Evolutionary conservation across 2,888 invertebrate species (phyloP).

Genomic region (Augochlorella aurata): DNA sequence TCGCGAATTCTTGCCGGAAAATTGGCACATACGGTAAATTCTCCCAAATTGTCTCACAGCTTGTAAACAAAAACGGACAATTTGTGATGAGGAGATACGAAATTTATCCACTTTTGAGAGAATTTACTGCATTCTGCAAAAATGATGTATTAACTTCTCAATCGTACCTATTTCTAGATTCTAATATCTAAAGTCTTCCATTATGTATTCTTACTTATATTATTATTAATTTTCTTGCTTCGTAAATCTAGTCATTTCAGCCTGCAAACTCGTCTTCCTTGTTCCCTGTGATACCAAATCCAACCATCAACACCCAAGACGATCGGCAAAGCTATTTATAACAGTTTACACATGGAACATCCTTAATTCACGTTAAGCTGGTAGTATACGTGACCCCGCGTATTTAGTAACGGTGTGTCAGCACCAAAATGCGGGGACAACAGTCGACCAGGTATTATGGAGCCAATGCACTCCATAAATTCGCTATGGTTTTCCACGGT

Average conservation of each 20-base stretch:
- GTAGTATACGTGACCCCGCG: background rate
- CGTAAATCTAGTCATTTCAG: background rate
- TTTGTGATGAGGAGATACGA: no score
- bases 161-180: no score
- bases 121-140: no score
- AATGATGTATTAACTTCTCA: no score
- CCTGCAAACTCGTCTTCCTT: background rate
- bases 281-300: background rate
- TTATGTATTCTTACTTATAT: no score
- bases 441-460: constrained; percentile 31
- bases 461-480: constrained; percentile 70
- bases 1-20: background rate
- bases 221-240: background rate
- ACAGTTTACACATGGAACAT: background rate
- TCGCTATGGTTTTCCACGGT: constrained; percentile 71
- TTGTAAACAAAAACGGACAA: no score
- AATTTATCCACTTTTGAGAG: no score
- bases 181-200: no score
- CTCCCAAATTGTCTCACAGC: no score
- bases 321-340: background rate
- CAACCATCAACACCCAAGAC: background rate
- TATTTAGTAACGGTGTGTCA: constrained; percentile 7
- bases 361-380: background rate
- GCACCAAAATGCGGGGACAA: constrained; percentile 61
- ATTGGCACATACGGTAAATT: background rate